A percentile compares a stretch with the other conserved stretches of the same genome.
These are phyloP conservation scores for Linurgus olivaceus DNA, from an alignment of 2,797 vertebrate species.

Conservation along the genomic window DNA sequence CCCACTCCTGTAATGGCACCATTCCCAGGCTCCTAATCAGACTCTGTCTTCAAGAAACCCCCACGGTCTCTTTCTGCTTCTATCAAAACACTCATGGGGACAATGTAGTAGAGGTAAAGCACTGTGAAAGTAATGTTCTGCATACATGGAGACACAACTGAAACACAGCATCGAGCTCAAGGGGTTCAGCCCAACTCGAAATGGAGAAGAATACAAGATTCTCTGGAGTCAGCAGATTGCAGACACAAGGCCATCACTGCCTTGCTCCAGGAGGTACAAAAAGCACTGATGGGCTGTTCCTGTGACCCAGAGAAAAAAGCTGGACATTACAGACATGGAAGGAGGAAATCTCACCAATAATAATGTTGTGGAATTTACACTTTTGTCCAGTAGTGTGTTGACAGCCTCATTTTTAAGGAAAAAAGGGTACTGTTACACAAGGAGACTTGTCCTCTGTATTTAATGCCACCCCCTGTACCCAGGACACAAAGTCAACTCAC, in stretches of 20 bases:
- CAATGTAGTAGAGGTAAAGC: neutral
- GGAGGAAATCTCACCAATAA: neutral
- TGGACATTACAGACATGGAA: neutral
- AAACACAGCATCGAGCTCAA: neutral
- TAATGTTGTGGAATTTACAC: neutral
- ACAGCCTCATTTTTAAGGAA: neutral
- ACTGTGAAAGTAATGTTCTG: neutral
- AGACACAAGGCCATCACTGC: neutral
- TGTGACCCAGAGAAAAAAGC: neutral
- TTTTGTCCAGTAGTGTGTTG: neutral
- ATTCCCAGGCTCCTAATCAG: neutral
- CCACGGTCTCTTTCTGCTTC: accelerated
- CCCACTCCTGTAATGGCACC: neutral
- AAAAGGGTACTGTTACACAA: neutral
- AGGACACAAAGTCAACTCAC: neutral
- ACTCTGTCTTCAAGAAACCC: neutral
- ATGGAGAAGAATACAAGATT: neutral
- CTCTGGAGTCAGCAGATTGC: neutral
- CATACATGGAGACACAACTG: neutral
- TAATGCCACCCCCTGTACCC: neutral
- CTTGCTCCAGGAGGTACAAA: neutral
- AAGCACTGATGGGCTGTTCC: neutral
- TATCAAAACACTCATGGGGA: neutral
- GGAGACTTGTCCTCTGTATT: neutral
- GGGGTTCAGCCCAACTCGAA: neutral